Evolutionary conservation across 1,140 invertebrate species (phyloP), one percentile per base, ranked within the genome.

Genomic region (Zaprionus camerounensis): DNA sequence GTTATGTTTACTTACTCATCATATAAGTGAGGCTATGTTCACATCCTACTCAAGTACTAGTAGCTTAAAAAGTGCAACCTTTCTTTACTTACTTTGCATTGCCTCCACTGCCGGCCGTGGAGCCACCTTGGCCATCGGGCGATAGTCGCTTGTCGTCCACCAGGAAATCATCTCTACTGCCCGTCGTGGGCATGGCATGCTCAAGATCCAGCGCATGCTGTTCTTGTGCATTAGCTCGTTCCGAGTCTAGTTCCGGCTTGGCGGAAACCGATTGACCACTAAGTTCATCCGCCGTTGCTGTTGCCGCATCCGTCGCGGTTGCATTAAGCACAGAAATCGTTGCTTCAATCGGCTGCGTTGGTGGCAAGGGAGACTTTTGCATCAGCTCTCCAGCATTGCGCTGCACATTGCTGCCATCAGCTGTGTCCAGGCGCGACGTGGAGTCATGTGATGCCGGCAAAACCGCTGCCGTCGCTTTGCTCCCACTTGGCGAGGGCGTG

Each of bases 261-360:
- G 78, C 78, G 44, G 82, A 74, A 41, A 92, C 81, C 49, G 83
- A 72, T 53, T 82, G 78, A 62, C 58, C 83, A 79, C 65, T 81
- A 49, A 86, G 78, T 61, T 76, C 62, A 34, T 34, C 31, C 9
- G 9, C 31, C 31, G 9, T 2, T 75, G 78, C 73, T 15, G 17
- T 24, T 15, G 38, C 64, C 9, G 74, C 55, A 15, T 76, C 57
- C 15, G 65, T 53, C 9, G 78, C 76, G 28, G 51, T 67, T 9
- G 80, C 56, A 56, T 92, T 90, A 36, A 92, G 17, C 2, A 92
- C 92, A 1, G 92, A 92, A 17, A 92, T 92, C 3, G 91, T 46
- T 9, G 92, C 88, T 63, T 92, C 92, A 41, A 92, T 92, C 17
- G 92, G 92, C 41, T 91, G 91, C 11, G 80, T 90, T 9, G 91